phyloP scores from a whole-genome alignment of 2,113 vertebrate species.

The Dipodomys merriami region DNA sequence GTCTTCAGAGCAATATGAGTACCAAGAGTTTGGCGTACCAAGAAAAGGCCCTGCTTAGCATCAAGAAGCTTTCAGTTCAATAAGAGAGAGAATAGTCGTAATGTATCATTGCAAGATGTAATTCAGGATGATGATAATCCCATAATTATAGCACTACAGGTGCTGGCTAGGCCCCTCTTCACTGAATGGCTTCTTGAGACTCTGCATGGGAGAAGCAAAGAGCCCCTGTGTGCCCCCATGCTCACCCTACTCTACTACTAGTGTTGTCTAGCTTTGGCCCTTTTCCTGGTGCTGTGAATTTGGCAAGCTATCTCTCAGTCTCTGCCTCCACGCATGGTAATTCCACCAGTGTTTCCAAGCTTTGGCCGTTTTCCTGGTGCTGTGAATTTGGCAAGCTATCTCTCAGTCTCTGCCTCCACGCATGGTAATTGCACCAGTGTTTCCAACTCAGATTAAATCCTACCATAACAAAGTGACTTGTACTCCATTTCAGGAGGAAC shows the following conservation, averaged over 20 bases:
- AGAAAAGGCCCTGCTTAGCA: background rate
- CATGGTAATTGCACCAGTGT: background rate
- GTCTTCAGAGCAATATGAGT: background rate
- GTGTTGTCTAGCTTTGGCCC: background rate
- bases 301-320: background rate
- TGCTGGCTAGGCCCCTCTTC: background rate
- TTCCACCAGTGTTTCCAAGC: background rate
- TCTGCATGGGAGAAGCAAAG: background rate
- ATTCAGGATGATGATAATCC: background rate
- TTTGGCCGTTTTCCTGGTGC: background rate
- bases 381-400: background rate
- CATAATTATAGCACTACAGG: background rate
- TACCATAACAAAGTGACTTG: background rate
- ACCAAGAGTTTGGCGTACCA: background rate
- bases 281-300: background rate
- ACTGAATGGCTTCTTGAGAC: background rate
- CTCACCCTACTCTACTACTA: background rate
- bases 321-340: background rate
- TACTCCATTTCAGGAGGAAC: background rate
- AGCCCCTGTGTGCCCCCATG: background rate
- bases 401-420: background rate
- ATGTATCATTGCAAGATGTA: background rate
- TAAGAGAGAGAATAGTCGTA: background rate
- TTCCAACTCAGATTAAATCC: constrained; percentile 3
- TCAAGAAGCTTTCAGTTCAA: background rate